Evolutionary conservation across 2,113 vertebrate genomes (phyloP).

Genomic region (Pachycephala philippinensis): DNA sequence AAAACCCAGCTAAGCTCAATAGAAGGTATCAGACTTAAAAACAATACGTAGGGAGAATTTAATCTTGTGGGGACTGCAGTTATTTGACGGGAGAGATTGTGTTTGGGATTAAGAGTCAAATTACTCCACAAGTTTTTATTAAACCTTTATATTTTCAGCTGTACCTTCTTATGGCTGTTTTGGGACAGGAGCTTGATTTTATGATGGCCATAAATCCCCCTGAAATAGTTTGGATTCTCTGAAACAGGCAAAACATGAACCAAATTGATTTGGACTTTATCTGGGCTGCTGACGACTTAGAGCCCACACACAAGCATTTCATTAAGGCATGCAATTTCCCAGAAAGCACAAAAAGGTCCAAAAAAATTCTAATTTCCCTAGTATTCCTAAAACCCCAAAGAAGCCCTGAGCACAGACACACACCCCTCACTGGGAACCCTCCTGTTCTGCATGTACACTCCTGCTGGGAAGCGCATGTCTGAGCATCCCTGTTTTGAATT

Average conservation of each 20-base stretch:
- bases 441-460: background rate
- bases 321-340: slow-evolving; percentile 1
- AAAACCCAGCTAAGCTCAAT: slow-evolving; percentile 38
- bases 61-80: slow-evolving; percentile 34
- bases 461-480: fast-evolving
- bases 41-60: slow-evolving; percentile 50
- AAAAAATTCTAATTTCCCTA: background rate
- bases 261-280: slow-evolving; percentile 13
- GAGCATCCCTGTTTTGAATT: background rate
- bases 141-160: slow-evolving; percentile 31
- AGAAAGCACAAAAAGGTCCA: background rate
- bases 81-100: slow-evolving; percentile 33
- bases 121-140: slow-evolving; percentile 37
- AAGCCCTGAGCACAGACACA: background rate
- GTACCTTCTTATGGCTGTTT: background rate
- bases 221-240: background rate
- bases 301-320: background rate
- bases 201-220: background rate
- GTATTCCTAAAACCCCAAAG: background rate
- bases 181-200: slow-evolving; percentile 12
- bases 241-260: background rate
- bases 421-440: fast-evolving
- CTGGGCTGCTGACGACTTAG: background rate
- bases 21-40: slow-evolving; percentile 44
- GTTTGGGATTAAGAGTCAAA: slow-evolving; percentile 52